Conservation (phyloP, 2,797 vertebrate species). For the Aselliscus stoliczkanus region DNA sequence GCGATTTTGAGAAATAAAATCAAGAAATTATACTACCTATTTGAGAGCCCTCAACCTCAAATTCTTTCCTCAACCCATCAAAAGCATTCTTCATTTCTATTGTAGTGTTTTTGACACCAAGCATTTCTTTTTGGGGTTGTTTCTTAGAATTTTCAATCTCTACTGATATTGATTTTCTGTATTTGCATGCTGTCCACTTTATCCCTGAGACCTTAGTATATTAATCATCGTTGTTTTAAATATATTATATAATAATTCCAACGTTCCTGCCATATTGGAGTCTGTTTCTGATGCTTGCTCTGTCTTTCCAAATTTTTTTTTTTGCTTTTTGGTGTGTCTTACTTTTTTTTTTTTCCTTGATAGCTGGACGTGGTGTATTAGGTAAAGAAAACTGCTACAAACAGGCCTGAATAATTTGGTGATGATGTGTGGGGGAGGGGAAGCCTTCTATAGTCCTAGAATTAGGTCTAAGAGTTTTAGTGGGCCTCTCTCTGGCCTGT, state of each 20-base stretch:
- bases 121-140: neutral
- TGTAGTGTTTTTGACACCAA: neutral
- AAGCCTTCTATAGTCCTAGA: neutral
- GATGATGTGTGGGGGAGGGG: neutral
- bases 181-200: neutral
- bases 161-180: neutral
- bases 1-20: neutral
- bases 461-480: neutral
- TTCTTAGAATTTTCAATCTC: neutral
- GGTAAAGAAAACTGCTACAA: neutral
- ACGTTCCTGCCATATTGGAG: neutral
- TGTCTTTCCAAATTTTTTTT: neutral
- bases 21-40: too few relatives aligned
- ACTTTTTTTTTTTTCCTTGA: neutral
- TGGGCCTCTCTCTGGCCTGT: too few relatives aligned
- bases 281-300: neutral
- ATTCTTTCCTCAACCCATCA: neutral
- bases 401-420: neutral
- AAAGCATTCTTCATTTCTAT: neutral
- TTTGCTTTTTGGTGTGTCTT: neutral
- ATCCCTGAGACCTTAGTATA: neutral
- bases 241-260: neutral
- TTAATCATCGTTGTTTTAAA: neutral
- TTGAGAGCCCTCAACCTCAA: too few relatives aligned
- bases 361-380: neutral